These are phyloP conservation scores for Yponomeuta sedellus DNA, from an alignment of 2,888 invertebrate genomes.

Conservation along the genomic window DNA sequence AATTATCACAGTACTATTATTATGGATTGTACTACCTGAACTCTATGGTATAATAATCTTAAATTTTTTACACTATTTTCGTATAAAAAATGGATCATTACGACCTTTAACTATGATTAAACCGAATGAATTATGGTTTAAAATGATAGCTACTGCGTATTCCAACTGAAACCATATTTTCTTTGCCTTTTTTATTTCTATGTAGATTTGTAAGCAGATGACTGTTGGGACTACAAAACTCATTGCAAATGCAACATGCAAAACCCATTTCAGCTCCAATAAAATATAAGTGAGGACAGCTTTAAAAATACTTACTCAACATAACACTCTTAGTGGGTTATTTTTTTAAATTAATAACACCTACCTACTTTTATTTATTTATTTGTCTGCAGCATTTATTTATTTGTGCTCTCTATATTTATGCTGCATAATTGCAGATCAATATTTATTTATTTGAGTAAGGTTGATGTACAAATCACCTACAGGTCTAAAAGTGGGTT, in stretches of 20 bases:
- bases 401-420: no score
- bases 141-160: not conserved
- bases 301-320: not conserved
- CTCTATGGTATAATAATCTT: no score
- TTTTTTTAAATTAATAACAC: not conserved
- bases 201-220: not conserved
- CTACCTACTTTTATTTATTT: not conserved
- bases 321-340: not conserved
- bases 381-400: no score
- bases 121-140: no score
- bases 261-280: conserved; percentile 3
- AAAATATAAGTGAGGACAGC: conserved; percentile 1
- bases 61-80: no score
- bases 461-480: no score
- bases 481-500: no score
- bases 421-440: not conserved
- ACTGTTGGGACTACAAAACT: conserved; percentile 1
- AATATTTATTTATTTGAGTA: no score
- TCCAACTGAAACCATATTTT: not conserved
- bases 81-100: no score
- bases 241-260: conserved; percentile 6
- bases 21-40: no score
- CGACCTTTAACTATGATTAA: no score
- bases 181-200: not conserved
- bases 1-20: no score